A percentile compares a stretch with the other conserved stretches of the same genome.
Conservation (phyloP, 1,140 invertebrate species). For the Drosophila sproati region DNA sequence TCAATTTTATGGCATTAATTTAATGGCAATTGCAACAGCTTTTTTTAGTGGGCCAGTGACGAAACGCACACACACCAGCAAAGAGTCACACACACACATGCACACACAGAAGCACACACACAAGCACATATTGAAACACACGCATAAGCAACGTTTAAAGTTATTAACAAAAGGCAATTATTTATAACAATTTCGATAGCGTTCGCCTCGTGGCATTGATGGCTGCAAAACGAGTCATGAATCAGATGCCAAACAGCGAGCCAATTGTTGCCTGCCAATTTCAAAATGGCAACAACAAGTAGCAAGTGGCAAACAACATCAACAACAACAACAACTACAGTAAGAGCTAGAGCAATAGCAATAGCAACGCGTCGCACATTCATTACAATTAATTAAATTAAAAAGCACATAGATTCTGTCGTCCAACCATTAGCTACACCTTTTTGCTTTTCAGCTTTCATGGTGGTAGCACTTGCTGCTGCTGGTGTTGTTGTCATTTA, state of each 20-base stretch:
- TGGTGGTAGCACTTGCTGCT: constrained; percentile 27
- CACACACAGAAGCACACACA: constrained; percentile 3
- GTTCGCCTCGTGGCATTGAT: constrained; percentile 67
- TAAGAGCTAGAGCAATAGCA: constrained; percentile 11
- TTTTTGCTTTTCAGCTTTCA: constrained; percentile 51
- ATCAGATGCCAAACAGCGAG: constrained; percentile 46
- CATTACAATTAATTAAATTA: constrained; percentile 78
- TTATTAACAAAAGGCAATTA: constrained; percentile 76
- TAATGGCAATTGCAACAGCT: constrained; percentile 57
- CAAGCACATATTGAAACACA: constrained; percentile 20
- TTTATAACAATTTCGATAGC: constrained; percentile 73
- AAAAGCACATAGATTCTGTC: constrained; percentile 71
- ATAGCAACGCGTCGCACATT: constrained; percentile 47
- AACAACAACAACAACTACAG: constrained; percentile 11
- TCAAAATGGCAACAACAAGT: constrained; percentile 47
- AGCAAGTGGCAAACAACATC: constrained; percentile 25
- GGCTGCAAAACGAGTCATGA: constrained; percentile 58
- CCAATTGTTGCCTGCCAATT: constrained; percentile 43
- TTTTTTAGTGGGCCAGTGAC: constrained; percentile 62
- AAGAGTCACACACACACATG: too few species aligned
- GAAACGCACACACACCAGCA: constrained; percentile 40
- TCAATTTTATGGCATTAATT: constrained; percentile 17
- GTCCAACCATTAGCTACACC: constrained; percentile 49
- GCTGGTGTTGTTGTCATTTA: constrained; percentile 57
- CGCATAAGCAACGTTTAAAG: constrained; percentile 53